A percentile compares a stretch with the other conserved stretches of the same genome.
Evolutionary conservation across 2,113 vertebrate genomes (phyloP).

Genomic region (Neoarius graeffei): DNA sequence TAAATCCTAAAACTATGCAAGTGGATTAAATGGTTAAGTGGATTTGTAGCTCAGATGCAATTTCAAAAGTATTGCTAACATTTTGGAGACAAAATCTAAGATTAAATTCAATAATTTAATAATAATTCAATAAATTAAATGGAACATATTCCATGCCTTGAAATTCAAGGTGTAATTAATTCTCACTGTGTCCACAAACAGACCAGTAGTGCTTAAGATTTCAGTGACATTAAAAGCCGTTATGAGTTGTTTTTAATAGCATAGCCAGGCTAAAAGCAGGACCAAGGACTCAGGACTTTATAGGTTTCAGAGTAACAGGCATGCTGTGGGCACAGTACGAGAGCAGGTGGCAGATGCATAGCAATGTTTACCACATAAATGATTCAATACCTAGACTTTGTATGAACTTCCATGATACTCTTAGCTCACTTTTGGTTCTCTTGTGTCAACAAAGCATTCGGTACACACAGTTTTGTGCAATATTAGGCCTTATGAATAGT

Average conservation of each 20-base stretch:
- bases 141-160: constrained; percentile 4
- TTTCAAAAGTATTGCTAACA: constrained; percentile 8
- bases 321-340: constrained; percentile 46
- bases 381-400: constrained; percentile 61
- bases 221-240: constrained; percentile 3
- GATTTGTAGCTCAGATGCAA: constrained; percentile 23
- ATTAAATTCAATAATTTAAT: constrained; percentile 18
- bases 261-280: not conserved
- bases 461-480: not conserved
- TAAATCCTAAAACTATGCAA: constrained; percentile 35
- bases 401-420: constrained; percentile 47
- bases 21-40: constrained; percentile 24
- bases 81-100: not conserved
- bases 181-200: not conserved
- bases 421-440: constrained; percentile 43
- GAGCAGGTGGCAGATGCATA: constrained; percentile 69
- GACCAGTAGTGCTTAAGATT: not conserved
- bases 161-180: constrained; percentile 8
- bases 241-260: not conserved
- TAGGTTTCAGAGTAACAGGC: constrained; percentile 37
- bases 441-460: not conserved
- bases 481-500: not conserved
- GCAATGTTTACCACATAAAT: constrained; percentile 65
- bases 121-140: constrained; percentile 17
- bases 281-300: not conserved